A percentile compares a stretch with the other conserved stretches of the same genome.
These are phyloP conservation scores for Anoplolepis gracilipes DNA, from an alignment of 1,140 invertebrate species.

Conservation along the genomic window DNA sequence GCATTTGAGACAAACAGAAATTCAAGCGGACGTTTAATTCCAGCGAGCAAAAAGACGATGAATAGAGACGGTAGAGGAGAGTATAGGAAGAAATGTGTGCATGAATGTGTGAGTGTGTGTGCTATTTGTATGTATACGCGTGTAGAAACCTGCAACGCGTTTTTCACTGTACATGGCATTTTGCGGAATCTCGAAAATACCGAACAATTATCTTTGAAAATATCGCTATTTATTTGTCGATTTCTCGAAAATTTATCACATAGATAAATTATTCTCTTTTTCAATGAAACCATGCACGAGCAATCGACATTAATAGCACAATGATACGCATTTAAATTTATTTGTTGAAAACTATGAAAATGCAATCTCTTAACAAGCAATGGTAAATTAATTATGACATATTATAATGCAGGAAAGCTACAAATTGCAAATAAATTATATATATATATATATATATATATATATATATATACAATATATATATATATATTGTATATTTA, in stretches of 20 bases:
- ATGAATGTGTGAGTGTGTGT: background rate
- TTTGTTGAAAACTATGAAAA: background rate
- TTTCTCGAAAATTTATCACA: conserved; percentile 46
- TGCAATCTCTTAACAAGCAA: background rate
- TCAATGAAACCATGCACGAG: background rate
- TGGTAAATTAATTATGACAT: background rate
- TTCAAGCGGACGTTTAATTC: conserved; percentile 58
- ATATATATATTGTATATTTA: too few species aligned
- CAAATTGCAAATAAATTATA: conserved; percentile 25
- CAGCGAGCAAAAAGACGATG: conserved; percentile 55
- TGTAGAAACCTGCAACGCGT: conserved; percentile 40
- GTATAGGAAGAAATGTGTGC: conserved; percentile 14
- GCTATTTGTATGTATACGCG: background rate
- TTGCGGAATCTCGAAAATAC: conserved; percentile 36
- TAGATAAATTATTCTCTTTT: conserved; percentile 31
- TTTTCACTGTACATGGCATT: conserved; percentile 41
- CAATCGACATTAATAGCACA: background rate
- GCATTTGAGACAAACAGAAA: conserved; percentile 51
- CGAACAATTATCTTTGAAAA: conserved; percentile 18
- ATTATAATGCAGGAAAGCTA: background rate
- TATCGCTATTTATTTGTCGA: conserved; percentile 51
- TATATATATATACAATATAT: too few species aligned
- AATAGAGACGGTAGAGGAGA: conserved; percentile 47
- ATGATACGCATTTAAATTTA: background rate
- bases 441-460: conserved; percentile 13